Evolutionary conservation across 2,113 vertebrate species (phyloP), one percentile per base, ranked within the genome.

Genomic region (Menura novaehollandiae): DNA sequence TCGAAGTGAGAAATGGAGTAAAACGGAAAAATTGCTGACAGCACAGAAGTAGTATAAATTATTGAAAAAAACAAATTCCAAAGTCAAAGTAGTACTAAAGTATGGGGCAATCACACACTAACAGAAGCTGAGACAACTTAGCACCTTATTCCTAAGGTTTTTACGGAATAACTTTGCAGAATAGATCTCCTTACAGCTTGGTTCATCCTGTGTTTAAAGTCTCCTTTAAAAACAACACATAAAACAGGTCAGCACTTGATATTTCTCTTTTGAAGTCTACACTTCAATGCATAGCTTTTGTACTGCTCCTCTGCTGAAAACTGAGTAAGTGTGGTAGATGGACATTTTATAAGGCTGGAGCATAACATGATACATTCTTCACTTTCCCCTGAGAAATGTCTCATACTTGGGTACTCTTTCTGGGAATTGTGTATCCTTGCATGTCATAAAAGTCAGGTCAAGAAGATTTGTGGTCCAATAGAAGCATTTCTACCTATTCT

Each of bases 371-470:
- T 51, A 89, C 58, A 63, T 68, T 78, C 43, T 43, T 85, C 75
- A 52, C 44, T 69, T 33, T 84, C 37, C 16, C 35, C 60, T 68
- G 53, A 88, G 47, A 71, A 56, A 86, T 82, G 62, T 53, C 78
- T 93, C 44, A 53, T 68, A 51, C 56, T 51, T 55, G 62, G 67
- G 60, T 77, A 51, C 92, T 95, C 43, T 80, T 93, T 91, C 92
- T 95, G 84, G 78, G 97, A 93, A 93, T 84, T 85, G 66, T 68
- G 14, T 73, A 53, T 93, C 73, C 60, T 30, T 66, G 79, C 35
- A 83, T 44, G 18, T 68, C 56, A 46, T 27, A 19, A 49, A 55
- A 7, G 22, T 39, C 62, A 78, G 9, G 52, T 43, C 64, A 59
- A 46, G 75, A 90, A 63, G 33, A 69, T 60, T 22, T 64, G 20